Percentiles rank a stretch among this genome's conserved stretches.
These are phyloP conservation scores for Clarias pachynema DNA, from an alignment of 2,797 vertebrate genomes.

Conservation along the genomic window DNA sequence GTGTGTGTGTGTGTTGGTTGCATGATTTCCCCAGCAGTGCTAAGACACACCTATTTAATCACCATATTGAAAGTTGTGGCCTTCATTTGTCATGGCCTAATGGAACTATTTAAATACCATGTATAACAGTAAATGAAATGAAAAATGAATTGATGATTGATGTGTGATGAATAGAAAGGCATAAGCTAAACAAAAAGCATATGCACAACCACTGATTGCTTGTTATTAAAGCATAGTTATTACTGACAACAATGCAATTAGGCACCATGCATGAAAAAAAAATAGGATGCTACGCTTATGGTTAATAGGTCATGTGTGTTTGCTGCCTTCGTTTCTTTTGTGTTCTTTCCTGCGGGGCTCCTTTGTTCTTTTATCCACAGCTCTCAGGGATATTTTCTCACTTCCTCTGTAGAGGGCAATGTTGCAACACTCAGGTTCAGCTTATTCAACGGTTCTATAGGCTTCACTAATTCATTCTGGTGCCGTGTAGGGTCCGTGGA, in stretches of 20 bases:
- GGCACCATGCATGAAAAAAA: background rate
- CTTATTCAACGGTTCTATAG: background rate
- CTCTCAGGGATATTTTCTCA: background rate
- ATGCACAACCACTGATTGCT: background rate
- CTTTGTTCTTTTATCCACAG: constrained; percentile 62
- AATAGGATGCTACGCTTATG: background rate
- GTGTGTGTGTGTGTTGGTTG: constrained; percentile 19
- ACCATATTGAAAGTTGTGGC: background rate
- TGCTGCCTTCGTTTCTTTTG: constrained; percentile 44
- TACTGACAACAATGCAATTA: background rate
- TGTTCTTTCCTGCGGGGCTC: constrained; percentile 34
- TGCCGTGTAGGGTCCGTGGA: constrained; percentile 50
- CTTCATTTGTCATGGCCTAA: background rate
- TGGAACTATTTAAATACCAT: constrained; percentile 16
- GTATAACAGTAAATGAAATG: constrained; percentile 16
- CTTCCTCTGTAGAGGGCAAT: constrained; percentile 62
- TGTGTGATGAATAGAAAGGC: constrained; percentile 14
- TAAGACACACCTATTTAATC: background rate
- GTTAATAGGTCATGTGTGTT: constrained; percentile 29
- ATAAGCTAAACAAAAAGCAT: constrained; percentile 10
- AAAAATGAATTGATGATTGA: background rate
- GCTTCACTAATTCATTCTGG: constrained; percentile 45
- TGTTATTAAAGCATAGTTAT: constrained; percentile 29
- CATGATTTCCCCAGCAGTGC: constrained; percentile 17
- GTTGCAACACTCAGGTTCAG: constrained; percentile 50